Conservation (phyloP, 1,140 invertebrate genomes). For the Physella acuta region DNA sequence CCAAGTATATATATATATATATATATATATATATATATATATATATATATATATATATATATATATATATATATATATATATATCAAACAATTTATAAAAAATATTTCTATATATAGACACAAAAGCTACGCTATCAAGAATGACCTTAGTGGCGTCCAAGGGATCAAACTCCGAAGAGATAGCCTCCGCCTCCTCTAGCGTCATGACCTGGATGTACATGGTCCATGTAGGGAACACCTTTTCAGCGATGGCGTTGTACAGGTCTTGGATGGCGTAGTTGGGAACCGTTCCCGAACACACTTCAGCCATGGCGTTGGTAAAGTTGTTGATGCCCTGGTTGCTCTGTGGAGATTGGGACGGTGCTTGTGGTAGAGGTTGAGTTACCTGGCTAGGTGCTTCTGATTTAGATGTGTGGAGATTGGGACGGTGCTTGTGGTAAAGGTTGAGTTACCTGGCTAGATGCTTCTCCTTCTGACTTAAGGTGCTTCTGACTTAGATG, state of each 20-base stretch:
- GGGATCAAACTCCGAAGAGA: slow-evolving; percentile 51
- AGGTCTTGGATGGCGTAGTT: slow-evolving; percentile 87
- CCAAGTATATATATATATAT: background rate
- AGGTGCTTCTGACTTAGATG: background rate
- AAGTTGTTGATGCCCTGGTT: slow-evolving; percentile 89
- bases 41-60: background rate
- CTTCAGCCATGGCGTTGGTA: slow-evolving; percentile 70
- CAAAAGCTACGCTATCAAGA: background rate
- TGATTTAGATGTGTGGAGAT: background rate
- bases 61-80: background rate
- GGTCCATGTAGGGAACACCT: slow-evolving; percentile 80
- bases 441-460: background rate
- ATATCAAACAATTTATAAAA: background rate
- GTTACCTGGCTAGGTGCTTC: background rate
- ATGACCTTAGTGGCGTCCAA: slow-evolving; percentile 61
- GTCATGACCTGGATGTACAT: slow-evolving; percentile 66
- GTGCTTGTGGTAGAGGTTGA: background rate
- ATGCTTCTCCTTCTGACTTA: background rate
- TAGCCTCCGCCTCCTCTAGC: slow-evolving; percentile 63
- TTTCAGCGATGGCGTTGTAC: slow-evolving; percentile 84
- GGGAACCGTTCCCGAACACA: slow-evolving; percentile 76
- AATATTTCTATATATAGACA: background rate
- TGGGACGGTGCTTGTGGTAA: background rate
- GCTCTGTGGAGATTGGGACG: slow-evolving; percentile 64
- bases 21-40: background rate